Base-by-base conservation (phyloP, 2,797 vertebrate species). In the Rhabdomys pumilio region DNA sequence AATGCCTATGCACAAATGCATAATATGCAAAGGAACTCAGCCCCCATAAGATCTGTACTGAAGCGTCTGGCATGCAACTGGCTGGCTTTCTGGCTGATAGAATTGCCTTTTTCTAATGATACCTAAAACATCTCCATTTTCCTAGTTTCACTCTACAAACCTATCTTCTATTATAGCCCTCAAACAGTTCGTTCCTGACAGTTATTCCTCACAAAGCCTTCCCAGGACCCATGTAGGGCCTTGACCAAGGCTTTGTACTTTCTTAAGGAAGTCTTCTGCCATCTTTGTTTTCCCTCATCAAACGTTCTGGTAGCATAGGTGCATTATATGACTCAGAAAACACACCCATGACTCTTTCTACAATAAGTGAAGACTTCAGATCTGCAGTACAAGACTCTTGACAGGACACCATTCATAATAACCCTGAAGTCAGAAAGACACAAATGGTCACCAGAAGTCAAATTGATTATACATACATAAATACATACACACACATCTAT, bases 321-420 rank as follows among this genome's bases (percentile, higher is more conserved):
- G 15, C 89, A 93, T 53, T 76, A 55, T 55, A 83, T 47, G 38
- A 65, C 57, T 96, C 82, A 93, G 67, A 72, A 90, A 92, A 90
- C 53, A 41, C 0, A 92, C 6, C 67, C n/a, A 26, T 20, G 2
- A 47, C 29, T 94, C 61, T n/a, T 94, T 59, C 50, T 41, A 80
- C 89, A 55, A 73, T 55, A 92, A 85, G 75, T 19, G 14, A 13
- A 80, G 22, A 26, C 17, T 81, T 4, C 47, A 5, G 0, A 50
- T 91, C 72, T 63, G 44, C 47, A 12, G 19, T 57, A 31, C 26
- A 31, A 4, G 29, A 73, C 26, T 69, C 14, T 44, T 67, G 47
- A 89, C 0, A 63, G 47, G n/a, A 20, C 31, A 47, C 17, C n/a
- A 41, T 63, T 67, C 22, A 63, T 24, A 55, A 84, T 53, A 86